Evolutionary conservation across 1,140 invertebrate genomes (phyloP).

Genomic region (Sarcophaga bullata): DNA sequence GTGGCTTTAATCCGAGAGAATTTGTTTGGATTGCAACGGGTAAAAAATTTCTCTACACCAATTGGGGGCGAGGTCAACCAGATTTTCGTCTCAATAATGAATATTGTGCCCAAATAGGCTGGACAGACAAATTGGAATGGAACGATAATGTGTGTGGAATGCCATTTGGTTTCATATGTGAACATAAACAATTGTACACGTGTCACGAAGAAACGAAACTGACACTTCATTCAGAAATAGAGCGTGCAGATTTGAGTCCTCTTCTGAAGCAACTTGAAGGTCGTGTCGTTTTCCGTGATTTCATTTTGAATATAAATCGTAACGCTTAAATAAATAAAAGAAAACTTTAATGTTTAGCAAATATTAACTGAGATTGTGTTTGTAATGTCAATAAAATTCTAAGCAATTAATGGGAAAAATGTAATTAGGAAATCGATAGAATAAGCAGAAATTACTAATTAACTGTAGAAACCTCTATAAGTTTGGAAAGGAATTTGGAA

Average conservation of each 20-base stretch:
- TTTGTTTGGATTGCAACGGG: conserved; percentile 9
- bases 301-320: neutral
- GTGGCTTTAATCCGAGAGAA: neutral
- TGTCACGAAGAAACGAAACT: too few relatives aligned
- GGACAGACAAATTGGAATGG: neutral
- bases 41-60: neutral
- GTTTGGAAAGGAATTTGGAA: too few relatives aligned
- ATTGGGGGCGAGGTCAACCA: neutral
- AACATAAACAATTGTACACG: neutral
- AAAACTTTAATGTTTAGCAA: neutral
- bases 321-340: neutral
- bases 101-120: conserved; percentile 1
- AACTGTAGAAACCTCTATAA: too few relatives aligned
- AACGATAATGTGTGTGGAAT: neutral
- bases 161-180: conserved; percentile 12
- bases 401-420: too few relatives aligned
- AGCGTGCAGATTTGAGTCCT: too few relatives aligned
- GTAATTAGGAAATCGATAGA: too few relatives aligned
- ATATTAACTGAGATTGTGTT: too few relatives aligned
- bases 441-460: too few relatives aligned
- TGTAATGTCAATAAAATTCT: too few relatives aligned
- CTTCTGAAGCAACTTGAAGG: too few relatives aligned
- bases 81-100: neutral
- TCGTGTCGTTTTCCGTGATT: neutral
- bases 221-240: too few relatives aligned